Evolutionary conservation across 2,797 vertebrate species (phyloP).

Genomic region (Picus viridis): DNA sequence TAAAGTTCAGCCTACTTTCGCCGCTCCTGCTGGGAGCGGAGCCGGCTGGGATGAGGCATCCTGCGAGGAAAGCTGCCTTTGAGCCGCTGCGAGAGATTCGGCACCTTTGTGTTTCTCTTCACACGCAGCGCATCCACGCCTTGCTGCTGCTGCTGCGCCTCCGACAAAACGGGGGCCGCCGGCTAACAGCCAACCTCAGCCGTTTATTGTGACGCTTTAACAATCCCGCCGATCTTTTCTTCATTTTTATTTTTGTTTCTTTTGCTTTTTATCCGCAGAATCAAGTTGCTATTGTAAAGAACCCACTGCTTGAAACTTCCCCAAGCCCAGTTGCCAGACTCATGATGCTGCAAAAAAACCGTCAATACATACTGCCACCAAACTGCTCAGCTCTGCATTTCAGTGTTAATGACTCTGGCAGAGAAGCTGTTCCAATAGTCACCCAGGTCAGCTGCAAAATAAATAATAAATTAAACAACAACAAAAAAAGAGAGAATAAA

Average conservation of each 20-base stretch:
- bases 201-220: constrained; percentile 61
- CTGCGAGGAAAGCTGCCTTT: neutral
- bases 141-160: neutral
- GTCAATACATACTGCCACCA: constrained; percentile 72
- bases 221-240: constrained; percentile 71
- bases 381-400: constrained; percentile 76
- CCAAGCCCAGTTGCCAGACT: constrained; percentile 74
- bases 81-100: neutral
- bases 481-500: constrained; percentile 39
- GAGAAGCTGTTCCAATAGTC: constrained; percentile 74
- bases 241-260: constrained; percentile 35
- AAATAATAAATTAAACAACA: constrained; percentile 55
- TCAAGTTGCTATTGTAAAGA: constrained; percentile 80
- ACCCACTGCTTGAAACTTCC: constrained; percentile 76
- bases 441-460: constrained; percentile 61
- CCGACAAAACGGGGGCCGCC: constrained; percentile 19
- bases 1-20: constrained; percentile 1
- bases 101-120: neutral
- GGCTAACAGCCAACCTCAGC: neutral
- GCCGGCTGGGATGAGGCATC: neutral
- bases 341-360: constrained; percentile 72
- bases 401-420: constrained; percentile 75
- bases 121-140: neutral
- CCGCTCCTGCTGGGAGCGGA: neutral
- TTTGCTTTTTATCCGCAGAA: constrained; percentile 77